Evolutionary conservation across 2,113 vertebrate genomes (phyloP).

Genomic region (Cheirogaleus medius): DNA sequence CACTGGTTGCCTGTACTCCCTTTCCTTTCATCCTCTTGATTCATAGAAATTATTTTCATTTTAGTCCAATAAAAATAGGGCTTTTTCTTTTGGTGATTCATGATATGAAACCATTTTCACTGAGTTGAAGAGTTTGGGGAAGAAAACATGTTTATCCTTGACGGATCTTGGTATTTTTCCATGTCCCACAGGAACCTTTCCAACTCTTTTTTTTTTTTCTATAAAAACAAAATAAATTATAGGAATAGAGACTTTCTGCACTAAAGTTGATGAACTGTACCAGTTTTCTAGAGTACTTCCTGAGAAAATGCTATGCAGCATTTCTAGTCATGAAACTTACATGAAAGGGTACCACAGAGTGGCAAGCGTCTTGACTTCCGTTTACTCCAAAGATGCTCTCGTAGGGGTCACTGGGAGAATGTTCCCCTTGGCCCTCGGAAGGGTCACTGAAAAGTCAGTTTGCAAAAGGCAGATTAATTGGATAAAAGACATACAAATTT

Average conservation of each 20-base stretch:
- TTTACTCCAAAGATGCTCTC: neutral
- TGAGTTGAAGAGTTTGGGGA: constrained; percentile 54
- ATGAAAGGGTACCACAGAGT: neutral
- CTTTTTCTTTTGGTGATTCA: constrained; percentile 57
- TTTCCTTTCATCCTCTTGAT: neutral
- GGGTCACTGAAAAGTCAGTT: no score
- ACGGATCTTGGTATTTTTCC: constrained; percentile 60
- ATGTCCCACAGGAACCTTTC: constrained; percentile 53
- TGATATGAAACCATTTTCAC: constrained; percentile 60
- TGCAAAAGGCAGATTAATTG: no score
- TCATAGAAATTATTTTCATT: constrained; percentile 54
- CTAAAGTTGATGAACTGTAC: neutral
- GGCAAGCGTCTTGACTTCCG: neutral
- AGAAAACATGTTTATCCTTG: constrained; percentile 60
- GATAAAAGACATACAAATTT: no score
- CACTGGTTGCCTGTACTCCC: neutral
- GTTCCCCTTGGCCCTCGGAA: no score
- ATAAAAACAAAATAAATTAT: constrained; percentile 68
- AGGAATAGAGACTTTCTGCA: constrained; percentile 45
- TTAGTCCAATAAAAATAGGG: constrained; percentile 37
- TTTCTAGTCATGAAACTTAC: neutral
- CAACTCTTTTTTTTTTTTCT: constrained; percentile 20
- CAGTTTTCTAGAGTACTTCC: constrained; percentile 16
- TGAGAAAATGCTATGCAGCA: neutral
- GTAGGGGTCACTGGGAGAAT: no score